Evolutionary conservation across 2,797 vertebrate species (phyloP).

Genomic region (Gambelia wislizenii): DNA sequence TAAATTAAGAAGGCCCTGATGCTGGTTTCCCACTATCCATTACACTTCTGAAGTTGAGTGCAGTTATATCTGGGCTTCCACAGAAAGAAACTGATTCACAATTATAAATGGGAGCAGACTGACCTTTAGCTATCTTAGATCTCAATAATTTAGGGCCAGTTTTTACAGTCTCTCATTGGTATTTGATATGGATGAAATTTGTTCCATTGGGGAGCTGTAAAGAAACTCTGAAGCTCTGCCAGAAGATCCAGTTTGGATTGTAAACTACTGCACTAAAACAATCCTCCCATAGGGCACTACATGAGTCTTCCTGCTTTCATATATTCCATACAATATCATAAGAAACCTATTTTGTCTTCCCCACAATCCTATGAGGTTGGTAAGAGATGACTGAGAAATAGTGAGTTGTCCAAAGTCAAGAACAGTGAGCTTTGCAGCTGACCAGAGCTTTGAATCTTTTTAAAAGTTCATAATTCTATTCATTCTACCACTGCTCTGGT

Average conservation of each 20-base stretch:
- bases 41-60: background rate
- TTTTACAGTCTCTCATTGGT: background rate
- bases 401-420: background rate
- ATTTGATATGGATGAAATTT: background rate
- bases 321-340: no score
- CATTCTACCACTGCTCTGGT: background rate
- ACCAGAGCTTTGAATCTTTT: background rate
- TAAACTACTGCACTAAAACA: background rate
- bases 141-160: background rate
- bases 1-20: background rate
- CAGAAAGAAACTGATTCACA: background rate
- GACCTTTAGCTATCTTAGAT: background rate
- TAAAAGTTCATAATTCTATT: background rate
- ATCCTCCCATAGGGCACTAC: background rate
- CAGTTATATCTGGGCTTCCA: background rate
- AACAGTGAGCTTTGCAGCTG: background rate
- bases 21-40: background rate
- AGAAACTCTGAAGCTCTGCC: background rate
- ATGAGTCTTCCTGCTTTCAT: background rate
- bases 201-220: background rate
- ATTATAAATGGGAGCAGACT: background rate
- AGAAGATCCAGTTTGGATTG: constrained; percentile 6
- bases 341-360: background rate
- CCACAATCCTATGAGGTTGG: background rate
- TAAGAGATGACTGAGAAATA: background rate